Conservation (phyloP, 2,113 vertebrate genomes). For the Oreochromis aureus region DNA sequence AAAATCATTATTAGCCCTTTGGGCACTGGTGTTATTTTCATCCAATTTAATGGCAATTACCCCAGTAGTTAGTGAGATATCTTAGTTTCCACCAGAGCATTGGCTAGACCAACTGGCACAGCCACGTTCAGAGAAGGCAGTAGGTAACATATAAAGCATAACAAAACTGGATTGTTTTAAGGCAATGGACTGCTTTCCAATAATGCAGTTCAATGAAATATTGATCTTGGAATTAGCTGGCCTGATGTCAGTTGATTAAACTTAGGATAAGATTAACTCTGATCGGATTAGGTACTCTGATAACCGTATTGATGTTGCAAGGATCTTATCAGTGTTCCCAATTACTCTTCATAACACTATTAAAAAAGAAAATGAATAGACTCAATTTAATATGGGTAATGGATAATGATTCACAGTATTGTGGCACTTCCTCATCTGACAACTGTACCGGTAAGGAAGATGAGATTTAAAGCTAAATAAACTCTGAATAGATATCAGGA, state of each 20-base stretch:
- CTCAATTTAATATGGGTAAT: neutral
- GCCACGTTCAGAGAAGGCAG: neutral
- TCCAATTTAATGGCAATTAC: neutral
- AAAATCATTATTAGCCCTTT: neutral
- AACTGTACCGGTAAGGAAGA: neutral
- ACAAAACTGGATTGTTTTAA: neutral
- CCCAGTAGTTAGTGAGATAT: neutral
- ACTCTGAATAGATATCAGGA: neutral
- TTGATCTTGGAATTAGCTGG: conserved; percentile 3
- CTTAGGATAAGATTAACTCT: neutral
- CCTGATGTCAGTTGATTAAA: conserved; percentile 5
- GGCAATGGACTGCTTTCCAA: neutral
- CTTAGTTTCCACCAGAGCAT: neutral
- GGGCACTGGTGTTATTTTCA: neutral
- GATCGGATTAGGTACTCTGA: neutral
- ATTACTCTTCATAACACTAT: neutral
- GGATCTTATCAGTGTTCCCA: neutral
- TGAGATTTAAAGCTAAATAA: neutral
- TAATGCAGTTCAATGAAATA: neutral
- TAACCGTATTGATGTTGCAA: neutral
- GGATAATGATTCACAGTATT: neutral
- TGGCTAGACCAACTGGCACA: neutral
- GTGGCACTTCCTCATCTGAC: neutral
- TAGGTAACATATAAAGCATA: neutral
- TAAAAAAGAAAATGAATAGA: neutral